Evolutionary conservation across 2,888 invertebrate species (phyloP), one percentile per base, ranked within the genome.

Genomic region (Dicyrtomina minuta): DNA sequence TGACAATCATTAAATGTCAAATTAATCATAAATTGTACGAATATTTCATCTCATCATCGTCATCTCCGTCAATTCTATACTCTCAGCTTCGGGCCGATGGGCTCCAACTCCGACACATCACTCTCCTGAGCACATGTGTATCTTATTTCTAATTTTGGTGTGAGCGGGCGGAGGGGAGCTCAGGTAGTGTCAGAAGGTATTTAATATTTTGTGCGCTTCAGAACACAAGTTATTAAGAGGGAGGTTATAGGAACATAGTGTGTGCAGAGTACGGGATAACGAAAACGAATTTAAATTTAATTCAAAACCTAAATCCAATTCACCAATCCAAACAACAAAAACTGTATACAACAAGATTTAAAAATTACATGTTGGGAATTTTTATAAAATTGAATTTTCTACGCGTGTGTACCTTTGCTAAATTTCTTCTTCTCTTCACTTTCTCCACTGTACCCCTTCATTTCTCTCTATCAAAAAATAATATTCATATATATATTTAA

Each of bases 1-100:
- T 27, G 56, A 56, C 43, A 59, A 59, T 59, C 43, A 17, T 59
- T 59, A 10, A 59, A 20, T 24, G n/a, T n/a, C n/a, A n/a, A n/a
- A 51, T 51, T 51, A 13, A 51, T 10, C 6, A 2, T 22, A 53
- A 53, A 15, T 53, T 53, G 53, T 20, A 53, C 33, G 15, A 22
- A 13, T 33, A 1, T 17, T 39, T n/a, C 13, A 0, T 58, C 8
- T 26, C 58, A 26, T 6, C 17, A 3, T 24, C 33, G 8, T n/a
- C 27, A 26, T 26, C 24, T 53, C 24, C 24, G 24, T 53, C 22
- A 22, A 22, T 53, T 6, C 8, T 33, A 13, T 3, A 22, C 53
- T 53, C 3, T 53, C 24, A 8, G 8, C 22, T 22, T 49, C 17
- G 10, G 5, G 1, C 6, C 3, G 3, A 49, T 49, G 10, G 20